Evolutionary conservation across 2,797 vertebrate species (phyloP).

Genomic region (Lepilemur ruficaudatus): DNA sequence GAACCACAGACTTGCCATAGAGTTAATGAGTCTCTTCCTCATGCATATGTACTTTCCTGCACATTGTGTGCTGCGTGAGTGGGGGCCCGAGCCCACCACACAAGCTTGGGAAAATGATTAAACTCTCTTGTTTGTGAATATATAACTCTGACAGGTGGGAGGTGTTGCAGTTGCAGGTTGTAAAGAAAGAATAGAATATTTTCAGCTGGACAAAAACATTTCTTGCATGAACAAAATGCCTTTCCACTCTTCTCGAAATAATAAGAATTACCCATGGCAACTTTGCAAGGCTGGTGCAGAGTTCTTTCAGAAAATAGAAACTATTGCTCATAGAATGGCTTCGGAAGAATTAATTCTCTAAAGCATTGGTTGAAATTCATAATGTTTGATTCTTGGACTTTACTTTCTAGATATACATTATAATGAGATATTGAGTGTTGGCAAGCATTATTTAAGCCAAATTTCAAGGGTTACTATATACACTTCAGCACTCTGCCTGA

Average conservation of each 20-base stretch:
- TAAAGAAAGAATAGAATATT: conserved; percentile 36
- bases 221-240: conserved; percentile 3
- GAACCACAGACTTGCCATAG: conserved; percentile 44
- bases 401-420: not conserved
- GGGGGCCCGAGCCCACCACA: not conserved
- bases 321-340: not conserved
- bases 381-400: not conserved
- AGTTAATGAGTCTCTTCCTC: conserved; percentile 73
- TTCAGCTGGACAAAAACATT: conserved; percentile 47
- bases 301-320: not conserved
- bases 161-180: not conserved
- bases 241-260: not conserved
- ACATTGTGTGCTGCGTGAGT: not conserved
- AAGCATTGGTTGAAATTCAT: not conserved
- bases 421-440: not conserved
- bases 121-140: not conserved
- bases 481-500: not conserved
- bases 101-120: conserved; percentile 47
- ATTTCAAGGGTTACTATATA: not conserved
- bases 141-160: conserved; percentile 63
- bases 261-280: not conserved
- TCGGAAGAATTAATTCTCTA: not conserved
- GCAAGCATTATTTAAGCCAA: not conserved
- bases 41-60: conserved; percentile 34
- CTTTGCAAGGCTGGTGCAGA: not conserved